A percentile compares a stretch with the other conserved stretches of the same genome.
Conservation (phyloP, 2,797 vertebrate genomes). For the Pseudomugil tenellus region DNA sequence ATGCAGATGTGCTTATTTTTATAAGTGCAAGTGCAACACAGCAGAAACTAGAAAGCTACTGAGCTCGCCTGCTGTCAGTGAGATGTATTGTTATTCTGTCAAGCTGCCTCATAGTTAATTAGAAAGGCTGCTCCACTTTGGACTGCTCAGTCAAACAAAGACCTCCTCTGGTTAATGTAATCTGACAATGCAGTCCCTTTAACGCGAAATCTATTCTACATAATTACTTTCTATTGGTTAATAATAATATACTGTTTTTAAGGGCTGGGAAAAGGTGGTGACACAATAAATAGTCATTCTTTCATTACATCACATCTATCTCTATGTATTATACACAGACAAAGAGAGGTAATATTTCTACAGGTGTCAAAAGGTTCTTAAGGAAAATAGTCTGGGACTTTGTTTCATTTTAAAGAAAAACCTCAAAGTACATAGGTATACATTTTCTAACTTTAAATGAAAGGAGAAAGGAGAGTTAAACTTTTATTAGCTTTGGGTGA, state of each 20-base stretch:
- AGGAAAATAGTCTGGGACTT: not conserved
- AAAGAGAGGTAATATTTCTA: not conserved
- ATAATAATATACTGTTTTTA: constrained; percentile 30
- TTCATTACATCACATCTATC: not conserved
- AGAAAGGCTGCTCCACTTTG: constrained; percentile 51
- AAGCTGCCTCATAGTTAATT: constrained; percentile 61
- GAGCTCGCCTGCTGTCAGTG: constrained; percentile 56
- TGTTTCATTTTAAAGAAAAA: not conserved
- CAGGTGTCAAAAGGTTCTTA: not conserved
- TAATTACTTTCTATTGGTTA: constrained; percentile 34
- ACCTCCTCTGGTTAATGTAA: constrained; percentile 43
- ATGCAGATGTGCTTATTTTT: constrained; percentile 53
- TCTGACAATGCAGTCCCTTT: constrained; percentile 34
- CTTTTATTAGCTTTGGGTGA: not conserved
- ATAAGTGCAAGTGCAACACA: constrained; percentile 42
- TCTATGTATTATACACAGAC: not conserved
- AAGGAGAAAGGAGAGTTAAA: not conserved
- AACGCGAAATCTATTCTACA: constrained; percentile 25
- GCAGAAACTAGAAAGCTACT: constrained; percentile 57
- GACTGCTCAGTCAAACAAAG: constrained; percentile 49
- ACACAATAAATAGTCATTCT: not conserved
- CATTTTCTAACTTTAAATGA: not conserved
- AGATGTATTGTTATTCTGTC: constrained; percentile 53
- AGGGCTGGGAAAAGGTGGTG: constrained; percentile 16
- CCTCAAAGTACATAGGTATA: not conserved